Percentiles rank a stretch among this genome's conserved stretches.
Evolutionary conservation across 2,113 vertebrate genomes (phyloP).

Genomic region (Lipotes vexillifer): DNA sequence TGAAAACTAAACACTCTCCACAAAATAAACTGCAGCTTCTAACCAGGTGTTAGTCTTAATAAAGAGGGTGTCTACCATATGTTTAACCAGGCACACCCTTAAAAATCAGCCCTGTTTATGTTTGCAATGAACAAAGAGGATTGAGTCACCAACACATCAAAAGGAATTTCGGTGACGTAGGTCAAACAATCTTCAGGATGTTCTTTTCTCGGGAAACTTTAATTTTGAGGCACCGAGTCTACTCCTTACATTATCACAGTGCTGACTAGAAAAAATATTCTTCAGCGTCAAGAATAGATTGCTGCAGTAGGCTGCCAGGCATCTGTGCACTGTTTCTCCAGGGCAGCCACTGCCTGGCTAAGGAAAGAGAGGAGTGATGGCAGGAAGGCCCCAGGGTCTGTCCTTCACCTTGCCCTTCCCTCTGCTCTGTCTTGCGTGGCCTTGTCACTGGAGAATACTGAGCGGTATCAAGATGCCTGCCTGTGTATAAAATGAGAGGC

Average conservation of each 20-base stretch:
- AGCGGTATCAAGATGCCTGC: background rate
- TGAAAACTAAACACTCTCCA: conserved; percentile 40
- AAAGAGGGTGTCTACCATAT: conserved; percentile 52
- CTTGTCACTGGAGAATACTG: background rate
- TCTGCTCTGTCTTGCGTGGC: background rate
- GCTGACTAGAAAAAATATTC: background rate
- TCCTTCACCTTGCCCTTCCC: background rate
- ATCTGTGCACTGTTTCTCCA: background rate
- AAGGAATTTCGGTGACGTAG: conserved; percentile 27
- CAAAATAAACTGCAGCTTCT: conserved; percentile 19
- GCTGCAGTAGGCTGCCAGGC: background rate
- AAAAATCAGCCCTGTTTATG: conserved; percentile 44
- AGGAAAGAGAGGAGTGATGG: background rate
- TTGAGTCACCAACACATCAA: conserved; percentile 64
- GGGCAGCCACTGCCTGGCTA: background rate
- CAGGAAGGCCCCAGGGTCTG: background rate
- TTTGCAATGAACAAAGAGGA: conserved; percentile 62
- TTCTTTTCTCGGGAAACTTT: conserved; percentile 46
- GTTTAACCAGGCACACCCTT: conserved; percentile 75
- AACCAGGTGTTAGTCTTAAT: conserved; percentile 54
- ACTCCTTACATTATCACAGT: background rate
- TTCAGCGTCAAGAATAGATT: conserved; percentile 10
- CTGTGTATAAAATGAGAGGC: background rate
- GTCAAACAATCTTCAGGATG: conserved; percentile 43
- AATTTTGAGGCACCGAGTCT: conserved; percentile 11